Evolutionary conservation across 1,140 invertebrate species (phyloP), one percentile per base, ranked within the genome.

Genomic region (Octopus sinensis): DNA sequence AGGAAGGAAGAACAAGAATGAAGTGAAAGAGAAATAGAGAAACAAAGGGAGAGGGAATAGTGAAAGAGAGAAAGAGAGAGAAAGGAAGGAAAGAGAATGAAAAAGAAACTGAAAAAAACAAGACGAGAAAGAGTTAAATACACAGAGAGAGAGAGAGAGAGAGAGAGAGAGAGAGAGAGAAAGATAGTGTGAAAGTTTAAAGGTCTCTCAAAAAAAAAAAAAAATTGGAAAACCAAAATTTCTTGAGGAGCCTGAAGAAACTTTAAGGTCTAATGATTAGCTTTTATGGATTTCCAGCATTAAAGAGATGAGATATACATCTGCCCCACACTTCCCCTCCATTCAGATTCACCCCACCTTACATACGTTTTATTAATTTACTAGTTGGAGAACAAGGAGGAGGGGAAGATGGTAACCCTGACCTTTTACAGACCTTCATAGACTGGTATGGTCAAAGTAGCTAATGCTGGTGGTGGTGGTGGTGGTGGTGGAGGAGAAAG

Each of bases 121-220:
- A 71, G 75, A 68, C 54, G 78, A 54, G 78, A 79, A 53, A 78
- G 75, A 77, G 80, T 78, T 76, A 62, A 54, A 82, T 4, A 78
- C 54, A 82, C 0, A 78, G 54, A 82, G 53, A 68, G 77, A 82
- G 78, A 75, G 81, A 82, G 71, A 68, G n/a, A 80, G 79, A 77
- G 23, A 83, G 54, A 77, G 79, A 80, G 75, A 68, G 75, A 54
- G 6, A 43, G 76, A 53, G 78, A 23, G 51, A 75, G 54, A 23
- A 78, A 75, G 17, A 75, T 17, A 1, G 56, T 12, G 30, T 43
- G 30, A 43, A 43, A 43, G 30, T 43, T 43, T 43, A 43, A 43
- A 43, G 30, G 30, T 43, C 30, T 43, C 12, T 43, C 6, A 81
- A 6, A 53, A 43, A 23, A 0, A 53, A 54, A 76, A 5, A 80